A percentile compares a stretch with the other conserved stretches of the same genome.
Conservation (phyloP, 2,113 vertebrate species). For the Amphilophus citrinellus region DNA sequence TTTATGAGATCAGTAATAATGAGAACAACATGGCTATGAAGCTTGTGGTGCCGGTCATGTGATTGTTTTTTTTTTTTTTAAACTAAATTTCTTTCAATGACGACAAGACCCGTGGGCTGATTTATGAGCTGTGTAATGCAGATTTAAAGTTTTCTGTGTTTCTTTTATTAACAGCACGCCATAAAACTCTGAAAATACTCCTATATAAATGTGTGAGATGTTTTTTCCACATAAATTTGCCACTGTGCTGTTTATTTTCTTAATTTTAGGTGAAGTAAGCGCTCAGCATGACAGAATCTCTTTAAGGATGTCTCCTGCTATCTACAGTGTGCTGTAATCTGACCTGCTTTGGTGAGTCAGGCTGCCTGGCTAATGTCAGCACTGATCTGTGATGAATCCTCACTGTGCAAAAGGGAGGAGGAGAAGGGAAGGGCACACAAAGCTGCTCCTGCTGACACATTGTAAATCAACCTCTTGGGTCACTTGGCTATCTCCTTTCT, state of each 20-base stretch:
- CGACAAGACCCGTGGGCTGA: background rate
- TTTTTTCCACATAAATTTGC: background rate
- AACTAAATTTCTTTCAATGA: background rate
- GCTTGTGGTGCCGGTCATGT: background rate
- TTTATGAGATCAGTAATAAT: conserved; percentile 55
- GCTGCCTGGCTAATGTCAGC: conserved; percentile 32
- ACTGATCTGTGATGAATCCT: conserved; percentile 59
- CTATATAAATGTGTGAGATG: background rate
- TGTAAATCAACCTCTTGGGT: conserved; percentile 71
- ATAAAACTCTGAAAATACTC: background rate
- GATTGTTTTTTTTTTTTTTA: conserved; percentile 8
- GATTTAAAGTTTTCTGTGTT: background rate
- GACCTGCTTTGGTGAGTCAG: conserved; percentile 55
- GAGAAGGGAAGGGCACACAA: conserved; percentile 18
- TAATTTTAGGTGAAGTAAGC: conserved; percentile 1
- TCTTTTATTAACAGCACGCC: background rate
- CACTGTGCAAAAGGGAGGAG: background rate
- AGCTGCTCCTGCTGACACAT: conserved; percentile 50
- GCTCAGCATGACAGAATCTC: background rate
- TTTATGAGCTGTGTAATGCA: conserved; percentile 2
- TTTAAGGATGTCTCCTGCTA: conserved; percentile 10
- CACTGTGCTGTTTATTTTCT: background rate
- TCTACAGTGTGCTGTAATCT: conserved; percentile 38
- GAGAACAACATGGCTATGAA: conserved; percentile 35
- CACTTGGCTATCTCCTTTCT: conserved; percentile 55